Conservation (phyloP, 2,888 invertebrate species). For the Sipha maydis region DNA sequence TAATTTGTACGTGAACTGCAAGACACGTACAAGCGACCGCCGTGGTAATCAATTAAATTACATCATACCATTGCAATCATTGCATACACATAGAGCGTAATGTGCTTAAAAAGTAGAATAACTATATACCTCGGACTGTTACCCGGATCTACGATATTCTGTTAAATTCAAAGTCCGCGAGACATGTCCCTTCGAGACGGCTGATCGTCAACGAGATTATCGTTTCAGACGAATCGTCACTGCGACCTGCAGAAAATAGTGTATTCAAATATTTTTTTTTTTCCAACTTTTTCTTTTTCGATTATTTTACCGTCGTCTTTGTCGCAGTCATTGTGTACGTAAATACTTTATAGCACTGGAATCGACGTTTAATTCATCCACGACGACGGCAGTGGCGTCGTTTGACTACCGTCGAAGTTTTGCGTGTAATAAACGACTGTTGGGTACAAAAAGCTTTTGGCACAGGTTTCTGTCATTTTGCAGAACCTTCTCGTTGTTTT, state of each 20-base stretch:
- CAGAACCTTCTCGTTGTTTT: conserved; percentile 30
- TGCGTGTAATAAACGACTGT: conserved; percentile 54
- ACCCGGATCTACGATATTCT: neutral
- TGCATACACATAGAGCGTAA: too few species aligned
- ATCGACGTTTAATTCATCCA: conserved; percentile 43
- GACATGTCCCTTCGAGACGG: neutral
- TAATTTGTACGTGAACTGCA: too few species aligned
- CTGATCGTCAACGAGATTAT: neutral
- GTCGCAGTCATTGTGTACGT: neutral
- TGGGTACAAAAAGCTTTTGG: conserved; percentile 59
- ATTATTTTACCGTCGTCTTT: neutral
- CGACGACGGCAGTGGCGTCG: neutral
- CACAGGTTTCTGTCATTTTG: conserved; percentile 57
- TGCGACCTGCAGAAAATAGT: neutral
- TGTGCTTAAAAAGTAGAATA: neutral
- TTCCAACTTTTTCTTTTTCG: neutral
- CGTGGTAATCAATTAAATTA: too few species aligned
- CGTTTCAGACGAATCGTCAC: neutral
- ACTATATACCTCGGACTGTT: neutral
- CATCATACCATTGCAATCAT: too few species aligned
- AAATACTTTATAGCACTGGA: neutral
- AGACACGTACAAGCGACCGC: too few species aligned
- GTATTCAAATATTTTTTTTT: neutral
- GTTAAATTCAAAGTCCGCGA: neutral
- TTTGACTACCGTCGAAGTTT: conserved; percentile 24